These are phyloP conservation scores for Entosphenus tridentatus DNA, from an alignment of 2,113 vertebrate species.

Conservation along the genomic window DNA sequence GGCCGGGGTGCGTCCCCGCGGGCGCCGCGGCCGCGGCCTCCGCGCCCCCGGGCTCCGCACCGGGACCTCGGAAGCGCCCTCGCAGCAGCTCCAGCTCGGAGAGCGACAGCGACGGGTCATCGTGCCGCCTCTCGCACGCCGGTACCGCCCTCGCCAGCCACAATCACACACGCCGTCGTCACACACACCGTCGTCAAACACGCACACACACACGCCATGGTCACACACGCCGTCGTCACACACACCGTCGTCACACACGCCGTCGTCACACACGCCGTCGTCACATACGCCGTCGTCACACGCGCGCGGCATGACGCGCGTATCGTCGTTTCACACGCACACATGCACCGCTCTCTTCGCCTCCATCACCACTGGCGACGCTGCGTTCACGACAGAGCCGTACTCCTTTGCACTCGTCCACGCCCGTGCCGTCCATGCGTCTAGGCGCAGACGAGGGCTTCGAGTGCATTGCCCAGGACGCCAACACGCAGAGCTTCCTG, in stretches of 20 bases:
- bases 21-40: slow-evolving; percentile 39
- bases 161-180: background rate
- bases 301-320: background rate
- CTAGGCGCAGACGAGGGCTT: slow-evolving; percentile 41
- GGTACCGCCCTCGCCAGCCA: slow-evolving; percentile 17
- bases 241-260: background rate
- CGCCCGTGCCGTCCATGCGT: slow-evolving; percentile 39
- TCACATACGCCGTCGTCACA: background rate
- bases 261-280: background rate
- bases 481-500: slow-evolving; percentile 71
- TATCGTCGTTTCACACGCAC: background rate
- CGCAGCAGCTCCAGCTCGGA: slow-evolving; percentile 70
- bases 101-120: slow-evolving; percentile 66
- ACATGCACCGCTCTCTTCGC: background rate
- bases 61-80: slow-evolving; percentile 40
- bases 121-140: slow-evolving; percentile 24
- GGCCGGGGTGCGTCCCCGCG: too few species aligned
- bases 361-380: background rate
- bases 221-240: background rate
- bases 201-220: slow-evolving; percentile 14
- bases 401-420: background rate
- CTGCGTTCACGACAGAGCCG: background rate
- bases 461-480: slow-evolving; percentile 59
- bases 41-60: slow-evolving; percentile 62
- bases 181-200: slow-evolving; percentile 8